A percentile compares a stretch with the other conserved stretches of the same genome.
phyloP scores from a whole-genome alignment of 2,888 invertebrate genomes.

The Cabera pusaria region DNA sequence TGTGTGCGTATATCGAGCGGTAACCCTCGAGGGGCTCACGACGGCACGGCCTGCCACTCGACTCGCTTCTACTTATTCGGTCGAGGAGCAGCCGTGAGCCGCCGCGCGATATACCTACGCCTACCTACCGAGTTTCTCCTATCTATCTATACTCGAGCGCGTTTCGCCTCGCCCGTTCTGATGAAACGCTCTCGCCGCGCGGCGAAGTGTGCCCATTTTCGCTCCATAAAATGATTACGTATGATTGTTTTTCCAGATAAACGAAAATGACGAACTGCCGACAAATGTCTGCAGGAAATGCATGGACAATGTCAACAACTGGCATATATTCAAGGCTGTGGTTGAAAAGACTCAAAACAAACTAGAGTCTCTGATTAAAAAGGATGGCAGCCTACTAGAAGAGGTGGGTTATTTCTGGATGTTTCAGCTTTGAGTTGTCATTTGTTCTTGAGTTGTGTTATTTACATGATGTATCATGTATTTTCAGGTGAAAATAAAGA shows the following conservation, averaged over 20 bases:
- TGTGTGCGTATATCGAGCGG: slow-evolving; percentile 81
- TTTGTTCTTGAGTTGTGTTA: slow-evolving; percentile 39
- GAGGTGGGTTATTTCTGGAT: slow-evolving; percentile 68
- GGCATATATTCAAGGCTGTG: slow-evolving; percentile 85
- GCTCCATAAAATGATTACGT: slow-evolving; percentile 70
- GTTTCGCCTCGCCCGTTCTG: slow-evolving; percentile 73
- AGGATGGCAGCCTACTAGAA: slow-evolving; percentile 80
- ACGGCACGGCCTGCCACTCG: slow-evolving; percentile 78
- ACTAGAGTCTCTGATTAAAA: slow-evolving; percentile 82
- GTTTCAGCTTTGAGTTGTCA: slow-evolving; percentile 63
- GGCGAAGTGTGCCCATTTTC: slow-evolving; percentile 62
- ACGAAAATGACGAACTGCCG: slow-evolving; percentile 84
- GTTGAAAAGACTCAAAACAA: slow-evolving; percentile 87
- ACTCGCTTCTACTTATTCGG: slow-evolving; percentile 81
- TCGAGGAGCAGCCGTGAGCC: slow-evolving; percentile 64
- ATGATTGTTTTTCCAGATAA: slow-evolving; percentile 84
- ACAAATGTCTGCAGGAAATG: slow-evolving; percentile 86
- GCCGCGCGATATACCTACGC: slow-evolving; percentile 74
- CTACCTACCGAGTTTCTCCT: slow-evolving; percentile 80
- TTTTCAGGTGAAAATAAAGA: slow-evolving; percentile 82
- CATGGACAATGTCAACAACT: slow-evolving; percentile 85
- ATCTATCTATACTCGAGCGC: slow-evolving; percentile 72
- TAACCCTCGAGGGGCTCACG: slow-evolving; percentile 81
- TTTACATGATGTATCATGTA: slow-evolving; percentile 52
- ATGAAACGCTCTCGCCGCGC: slow-evolving; percentile 58